Base-by-base conservation (phyloP, 1,140 invertebrate species). In the Saccostrea glomerata region DNA sequence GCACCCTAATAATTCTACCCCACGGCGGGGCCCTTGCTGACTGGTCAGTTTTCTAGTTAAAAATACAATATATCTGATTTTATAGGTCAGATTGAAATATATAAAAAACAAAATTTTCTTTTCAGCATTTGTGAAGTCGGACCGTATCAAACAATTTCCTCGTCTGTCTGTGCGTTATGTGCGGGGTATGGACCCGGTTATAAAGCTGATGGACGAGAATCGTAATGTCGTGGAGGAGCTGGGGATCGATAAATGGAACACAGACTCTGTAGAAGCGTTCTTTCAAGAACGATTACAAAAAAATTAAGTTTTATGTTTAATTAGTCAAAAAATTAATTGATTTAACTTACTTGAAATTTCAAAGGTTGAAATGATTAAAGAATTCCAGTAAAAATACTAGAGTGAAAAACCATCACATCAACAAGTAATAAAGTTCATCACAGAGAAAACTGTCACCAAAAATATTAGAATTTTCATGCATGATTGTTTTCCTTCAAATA, bases 181-280 rank as follows among this genome's bases (percentile, higher is more conserved):
- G 0, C 96, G 98, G 87, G 98, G 98, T 36, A 95, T 98, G 82
- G 98, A 99, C 95, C 98, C 98, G 5, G 97, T 98, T 82, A 98
- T 99, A 60, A 98, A 98, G 94, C 95, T 99, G 40, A 96, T 98
- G 89, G 97, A 99, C 94, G 97, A 94, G 83, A 92, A 94, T 84
- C 90, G 88, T 23, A 88, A 92, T 55, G 92, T 93, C 2, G 92
- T 92, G 40, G 93, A 96, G 95, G 97, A 97, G 82, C 96, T 99
- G 5, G 98, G 98, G 63, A 99, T 99, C 94, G 98, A 98, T 91
- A 98, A 98, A 94, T 99, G 98, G 98, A 97, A 99, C 94, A 99
- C 98, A 9, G 98, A 99, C 93, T 97, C 98, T 15, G 97, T 99
- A 0, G 97, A 98, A 95, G 98, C 99, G 95, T 99, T 99, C 95